Evolutionary conservation across 2,797 vertebrate species (phyloP).

Genomic region (Malurus leucopterus): DNA sequence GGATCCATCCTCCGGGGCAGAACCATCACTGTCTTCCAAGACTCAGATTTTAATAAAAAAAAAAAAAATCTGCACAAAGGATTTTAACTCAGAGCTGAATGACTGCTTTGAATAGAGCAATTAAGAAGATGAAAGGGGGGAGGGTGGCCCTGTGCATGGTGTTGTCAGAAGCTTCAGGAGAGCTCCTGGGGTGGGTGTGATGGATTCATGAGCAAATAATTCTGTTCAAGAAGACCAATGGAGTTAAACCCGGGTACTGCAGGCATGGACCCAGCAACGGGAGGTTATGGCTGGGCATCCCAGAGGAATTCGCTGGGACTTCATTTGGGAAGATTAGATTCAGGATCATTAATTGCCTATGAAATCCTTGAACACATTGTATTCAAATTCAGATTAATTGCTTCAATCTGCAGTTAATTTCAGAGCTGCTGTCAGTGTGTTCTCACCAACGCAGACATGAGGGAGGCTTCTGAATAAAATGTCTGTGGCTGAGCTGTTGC

Average conservation of each 20-base stretch:
- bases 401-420: not conserved
- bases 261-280: not conserved
- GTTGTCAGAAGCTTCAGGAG: not conserved
- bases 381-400: not conserved
- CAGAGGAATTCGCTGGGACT: not conserved
- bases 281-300: not conserved
- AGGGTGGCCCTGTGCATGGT: not conserved
- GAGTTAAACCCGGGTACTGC: not conserved
- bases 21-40: not conserved
- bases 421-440: not conserved
- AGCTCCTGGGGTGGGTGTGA: not conserved
- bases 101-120: not conserved
- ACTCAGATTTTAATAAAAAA: not conserved
- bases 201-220: not conserved
- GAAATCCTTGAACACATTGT: not conserved
- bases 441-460: not conserved
- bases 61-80: not conserved
- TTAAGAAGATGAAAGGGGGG: not conserved
- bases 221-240: not conserved
- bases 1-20: not conserved
- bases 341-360: not conserved
- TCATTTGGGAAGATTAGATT: not conserved
- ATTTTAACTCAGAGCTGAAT: not conserved
- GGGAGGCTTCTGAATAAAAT: not conserved
- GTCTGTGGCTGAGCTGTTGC: fast-evolving